Conservation (phyloP, 2,113 vertebrate species). For the Nanger granti region DNA sequence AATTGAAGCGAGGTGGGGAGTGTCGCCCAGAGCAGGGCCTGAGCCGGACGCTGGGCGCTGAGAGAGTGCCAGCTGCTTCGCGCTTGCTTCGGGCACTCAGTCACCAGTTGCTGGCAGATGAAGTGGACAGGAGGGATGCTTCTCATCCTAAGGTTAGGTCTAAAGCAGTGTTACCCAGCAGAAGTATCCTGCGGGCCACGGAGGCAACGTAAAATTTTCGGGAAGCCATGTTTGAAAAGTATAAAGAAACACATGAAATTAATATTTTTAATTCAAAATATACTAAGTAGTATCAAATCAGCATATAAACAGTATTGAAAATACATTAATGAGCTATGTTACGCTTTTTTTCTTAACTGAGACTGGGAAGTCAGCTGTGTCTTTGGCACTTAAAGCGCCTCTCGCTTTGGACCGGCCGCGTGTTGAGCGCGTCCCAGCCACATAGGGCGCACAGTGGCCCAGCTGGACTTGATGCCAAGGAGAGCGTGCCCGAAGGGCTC, state of each 20-base stretch:
- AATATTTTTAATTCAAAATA: not conserved
- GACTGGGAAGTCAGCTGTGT: not conserved
- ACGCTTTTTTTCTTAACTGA: not conserved
- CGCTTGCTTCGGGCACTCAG: not conserved
- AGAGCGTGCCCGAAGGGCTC: not conserved
- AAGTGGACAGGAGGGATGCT: not conserved
- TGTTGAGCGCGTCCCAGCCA: not conserved
- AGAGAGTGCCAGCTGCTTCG: not conserved
- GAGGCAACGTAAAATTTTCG: not conserved
- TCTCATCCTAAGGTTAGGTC: not conserved
- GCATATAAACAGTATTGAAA: not conserved
- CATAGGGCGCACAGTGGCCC: rapidly evolving
- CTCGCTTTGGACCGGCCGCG: not conserved
- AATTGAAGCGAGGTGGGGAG: not conserved
- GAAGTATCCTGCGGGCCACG: not conserved
- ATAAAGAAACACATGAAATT: not conserved
- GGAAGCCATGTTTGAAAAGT: not conserved
- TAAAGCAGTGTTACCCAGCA: not conserved
- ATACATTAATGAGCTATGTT: not conserved
- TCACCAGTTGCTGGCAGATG: not conserved
- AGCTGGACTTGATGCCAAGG: not conserved
- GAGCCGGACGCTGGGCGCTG: no score
- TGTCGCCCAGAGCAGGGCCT: not conserved
- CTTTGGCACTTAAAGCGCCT: not conserved
- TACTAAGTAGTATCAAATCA: not conserved